Conservation (phyloP, 2,797 vertebrate species). For the Scomberomorus guttatus region DNA sequence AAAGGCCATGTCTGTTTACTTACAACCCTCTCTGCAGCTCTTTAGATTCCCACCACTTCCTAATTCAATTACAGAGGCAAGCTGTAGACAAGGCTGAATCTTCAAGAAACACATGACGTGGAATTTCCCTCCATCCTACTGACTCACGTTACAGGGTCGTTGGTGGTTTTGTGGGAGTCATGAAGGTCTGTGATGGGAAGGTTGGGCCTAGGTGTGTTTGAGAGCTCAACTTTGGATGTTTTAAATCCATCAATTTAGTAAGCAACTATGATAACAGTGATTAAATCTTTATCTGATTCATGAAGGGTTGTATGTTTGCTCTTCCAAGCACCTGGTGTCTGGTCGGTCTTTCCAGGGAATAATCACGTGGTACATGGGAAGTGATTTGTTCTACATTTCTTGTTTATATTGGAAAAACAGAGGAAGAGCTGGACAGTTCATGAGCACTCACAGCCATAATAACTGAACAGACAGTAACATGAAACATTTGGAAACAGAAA, state of each 20-base stretch:
- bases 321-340: slow-evolving; percentile 54
- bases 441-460: background rate
- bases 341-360: slow-evolving; percentile 34
- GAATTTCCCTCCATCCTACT: slow-evolving; percentile 65
- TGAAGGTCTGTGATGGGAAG: slow-evolving; percentile 35
- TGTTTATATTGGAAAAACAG: slow-evolving; percentile 37
- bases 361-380: slow-evolving; percentile 26
- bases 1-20: slow-evolving; percentile 83
- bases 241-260: slow-evolving; percentile 29
- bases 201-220: slow-evolving; percentile 24
- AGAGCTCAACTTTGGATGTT: slow-evolving; percentile 35
- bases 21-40: slow-evolving; percentile 80
- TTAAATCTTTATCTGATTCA: slow-evolving; percentile 43
- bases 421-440: slow-evolving; percentile 13
- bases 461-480: background rate
- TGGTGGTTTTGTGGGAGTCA: slow-evolving; percentile 50
- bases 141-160: slow-evolving; percentile 51
- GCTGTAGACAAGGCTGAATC: slow-evolving; percentile 65
- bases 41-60: slow-evolving; percentile 81
- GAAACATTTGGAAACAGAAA: slow-evolving; percentile 21
- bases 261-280: slow-evolving; percentile 37
- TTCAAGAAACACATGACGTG: slow-evolving; percentile 61
- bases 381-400: slow-evolving; percentile 36
- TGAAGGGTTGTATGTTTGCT: slow-evolving; percentile 3
- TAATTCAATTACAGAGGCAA: slow-evolving; percentile 80